Conservation (phyloP, 1,140 invertebrate genomes). For the Tetragnatha versicolor region DNA sequence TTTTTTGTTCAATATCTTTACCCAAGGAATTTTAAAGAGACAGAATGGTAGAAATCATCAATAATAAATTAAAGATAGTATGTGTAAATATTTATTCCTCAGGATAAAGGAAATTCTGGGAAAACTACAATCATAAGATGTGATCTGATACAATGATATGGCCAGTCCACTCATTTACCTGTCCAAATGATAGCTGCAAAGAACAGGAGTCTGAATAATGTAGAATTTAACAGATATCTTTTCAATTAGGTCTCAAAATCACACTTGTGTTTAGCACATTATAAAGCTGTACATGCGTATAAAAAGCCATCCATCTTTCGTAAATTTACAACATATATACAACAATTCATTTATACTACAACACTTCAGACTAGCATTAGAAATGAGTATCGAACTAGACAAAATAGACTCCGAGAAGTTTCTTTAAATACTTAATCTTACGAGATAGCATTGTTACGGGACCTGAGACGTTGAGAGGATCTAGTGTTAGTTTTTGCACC, state of each 20-base stretch:
- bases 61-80: too few species aligned
- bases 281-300: constrained; percentile 50
- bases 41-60: too few species aligned
- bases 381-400: constrained; percentile 5
- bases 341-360: constrained; percentile 20
- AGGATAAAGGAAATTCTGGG: not conserved
- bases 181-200: not conserved
- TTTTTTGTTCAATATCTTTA: too few species aligned
- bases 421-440: constrained; percentile 21
- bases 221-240: too few species aligned
- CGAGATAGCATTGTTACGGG: constrained; percentile 40
- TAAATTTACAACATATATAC: constrained; percentile 42
- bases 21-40: too few species aligned
- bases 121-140: constrained; percentile 19
- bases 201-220: not conserved
- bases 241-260: too few species aligned
- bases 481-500: constrained; percentile 41
- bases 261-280: too few species aligned
- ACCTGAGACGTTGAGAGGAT: constrained; percentile 47
- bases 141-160: constrained; percentile 4
- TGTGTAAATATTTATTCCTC: constrained; percentile 8
- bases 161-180: not conserved
- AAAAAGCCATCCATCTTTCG: constrained; percentile 24
- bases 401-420: too few species aligned
- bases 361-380: constrained; percentile 40